Evolutionary conservation across 2,797 vertebrate species (phyloP).

Genomic region (Tokudaia muenninki): DNA sequence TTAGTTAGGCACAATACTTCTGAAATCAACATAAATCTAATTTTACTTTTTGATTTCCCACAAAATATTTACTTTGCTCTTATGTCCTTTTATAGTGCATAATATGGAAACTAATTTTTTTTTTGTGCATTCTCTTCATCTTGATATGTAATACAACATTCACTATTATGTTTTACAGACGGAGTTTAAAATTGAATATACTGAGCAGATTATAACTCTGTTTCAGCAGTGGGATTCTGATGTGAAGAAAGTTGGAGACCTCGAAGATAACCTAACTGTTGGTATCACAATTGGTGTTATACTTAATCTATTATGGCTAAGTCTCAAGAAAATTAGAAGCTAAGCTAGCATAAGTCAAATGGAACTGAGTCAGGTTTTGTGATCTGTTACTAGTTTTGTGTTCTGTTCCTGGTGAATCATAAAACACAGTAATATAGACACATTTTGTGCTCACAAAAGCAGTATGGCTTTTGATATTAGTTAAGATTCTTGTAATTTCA

Average conservation of each 20-base stretch:
- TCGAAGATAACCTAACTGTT: constrained; percentile 92
- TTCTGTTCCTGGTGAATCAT: constrained; percentile 20
- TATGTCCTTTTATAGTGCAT: constrained; percentile 16
- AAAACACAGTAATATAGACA: too few species aligned
- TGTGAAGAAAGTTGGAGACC: constrained; percentile 92
- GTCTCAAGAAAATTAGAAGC: not conserved
- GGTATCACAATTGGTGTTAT: constrained; percentile 81
- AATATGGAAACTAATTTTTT: not conserved
- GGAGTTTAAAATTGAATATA: constrained; percentile 94
- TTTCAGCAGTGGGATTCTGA: constrained; percentile 96
- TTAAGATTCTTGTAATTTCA: not conserved
- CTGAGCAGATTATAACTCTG: constrained; percentile 92
- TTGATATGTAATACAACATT: constrained; percentile 57
- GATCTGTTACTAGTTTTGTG: not conserved
- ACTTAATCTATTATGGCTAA: constrained; percentile 15
- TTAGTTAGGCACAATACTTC: too few species aligned
- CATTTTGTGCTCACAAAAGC: constrained; percentile 13
- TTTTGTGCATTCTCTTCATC: constrained; percentile 40
- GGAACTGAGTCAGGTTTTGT: not conserved
- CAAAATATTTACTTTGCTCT: not conserved
- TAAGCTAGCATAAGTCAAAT: not conserved
- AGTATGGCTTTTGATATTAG: not conserved
- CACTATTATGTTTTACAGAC: constrained; percentile 86
- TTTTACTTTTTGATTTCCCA: constrained; percentile 36
- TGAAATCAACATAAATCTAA: too few species aligned